Evolutionary conservation across 1,140 invertebrate genomes (phyloP), one percentile per base, ranked within the genome.

Genomic region (Drosophila ironensis): DNA sequence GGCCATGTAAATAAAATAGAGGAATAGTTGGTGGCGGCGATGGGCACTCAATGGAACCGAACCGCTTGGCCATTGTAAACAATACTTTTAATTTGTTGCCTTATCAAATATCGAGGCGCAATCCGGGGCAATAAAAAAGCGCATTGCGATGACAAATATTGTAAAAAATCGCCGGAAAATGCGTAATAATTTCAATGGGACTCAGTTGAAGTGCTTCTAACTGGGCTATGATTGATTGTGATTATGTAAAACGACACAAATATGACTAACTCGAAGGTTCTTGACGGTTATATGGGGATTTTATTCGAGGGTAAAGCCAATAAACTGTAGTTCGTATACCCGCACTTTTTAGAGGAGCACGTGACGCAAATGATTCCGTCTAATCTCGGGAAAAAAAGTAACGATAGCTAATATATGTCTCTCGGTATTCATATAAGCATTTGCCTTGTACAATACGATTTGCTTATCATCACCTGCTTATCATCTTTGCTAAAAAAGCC

Each of bases 61-160:
- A 57, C 63, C 48, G 57, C 44, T 74, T 45, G 64, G 51, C 35
- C 66, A 47, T 61, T 71, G 66, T 70, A 74, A 74, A 74, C 33
- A 74, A 64, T 64, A 75, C 46, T 56, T 72, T 68, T 57, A 78
- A 63, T 72, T 72, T 68, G 56, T 73, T 74, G 50, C 70, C 72
- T 81, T 81, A 81, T 81, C 76, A 67, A 70, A 63, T 72, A 61
- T 41, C 38, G 12, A 53, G 44, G 56, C 22, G 17, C 48, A 16
- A 27, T 20, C 12, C 40, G 33, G 30, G 24, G 33, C 42, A 47
- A 63, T 66, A 72, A 52, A 71, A 51, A 42, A 20, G 14, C 27
- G n/a, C 45, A 35, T 25, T 24, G 19, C 41, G 41, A 54, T 54
- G 52, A 54, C 41, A 54, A 54, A 54, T 54, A 16, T 35, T 24